Conservation (phyloP, 1,140 invertebrate species). For the Frieseomelitta varia region DNA sequence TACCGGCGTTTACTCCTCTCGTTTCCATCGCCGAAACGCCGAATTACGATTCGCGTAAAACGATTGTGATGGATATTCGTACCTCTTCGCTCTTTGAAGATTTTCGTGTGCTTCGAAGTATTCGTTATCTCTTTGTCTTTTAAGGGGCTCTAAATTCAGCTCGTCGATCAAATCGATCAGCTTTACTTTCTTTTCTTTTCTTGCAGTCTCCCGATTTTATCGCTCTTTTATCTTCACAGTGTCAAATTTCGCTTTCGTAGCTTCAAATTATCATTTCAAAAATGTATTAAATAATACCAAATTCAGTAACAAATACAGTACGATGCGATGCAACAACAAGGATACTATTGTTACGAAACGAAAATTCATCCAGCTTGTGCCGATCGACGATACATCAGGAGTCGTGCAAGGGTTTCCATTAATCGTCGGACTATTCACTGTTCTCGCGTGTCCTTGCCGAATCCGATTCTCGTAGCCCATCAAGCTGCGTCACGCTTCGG, state of each 20-base stretch:
- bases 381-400: neutral
- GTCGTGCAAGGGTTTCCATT: conserved; percentile 12
- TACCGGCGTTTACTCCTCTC: neutral
- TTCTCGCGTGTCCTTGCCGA: conserved; percentile 5
- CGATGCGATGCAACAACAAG: too few species aligned
- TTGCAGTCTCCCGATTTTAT: too few species aligned
- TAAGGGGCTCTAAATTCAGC: neutral
- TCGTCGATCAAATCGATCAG: neutral
- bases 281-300: too few species aligned
- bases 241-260: too few species aligned
- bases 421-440: neutral
- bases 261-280: too few species aligned
- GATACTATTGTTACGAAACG: too few species aligned
- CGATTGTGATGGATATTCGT: neutral
- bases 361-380: neutral
- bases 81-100: neutral
- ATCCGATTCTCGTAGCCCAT: conserved; percentile 16
- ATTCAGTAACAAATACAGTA: too few species aligned
- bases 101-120: neutral
- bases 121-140: too few species aligned
- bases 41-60: conserved; percentile 29
- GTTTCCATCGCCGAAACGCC: neutral
- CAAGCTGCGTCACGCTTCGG: conserved; percentile 47
- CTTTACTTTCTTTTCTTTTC: neutral
- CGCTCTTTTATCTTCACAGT: too few species aligned